Base-by-base conservation (phyloP, 2,797 vertebrate genomes). In the Eulemur coronatus region DNA sequence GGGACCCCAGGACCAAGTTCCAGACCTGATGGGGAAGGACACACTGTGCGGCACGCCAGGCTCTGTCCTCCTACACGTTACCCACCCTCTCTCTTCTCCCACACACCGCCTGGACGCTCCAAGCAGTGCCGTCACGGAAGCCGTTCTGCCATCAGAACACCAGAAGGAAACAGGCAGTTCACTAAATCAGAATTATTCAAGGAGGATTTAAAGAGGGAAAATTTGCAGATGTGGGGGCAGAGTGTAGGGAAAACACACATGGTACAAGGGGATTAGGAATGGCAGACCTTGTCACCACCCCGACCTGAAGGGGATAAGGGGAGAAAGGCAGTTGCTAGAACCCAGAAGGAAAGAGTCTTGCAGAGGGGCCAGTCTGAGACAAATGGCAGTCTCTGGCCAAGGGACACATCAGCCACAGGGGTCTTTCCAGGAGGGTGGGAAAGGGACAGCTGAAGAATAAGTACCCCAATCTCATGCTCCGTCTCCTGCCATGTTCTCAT, bases 21-120 rank as follows among this genome's bases (percentile, higher is more conserved):
- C 75, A 80, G 75, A 55, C 1, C 8, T 43, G 18, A 43, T 7
- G 4, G 2, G 57, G 61, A 61, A 67, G 12, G 73, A 41, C 10
- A 5, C 4, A 4, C 8, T 12, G 6, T 30, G 12, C 11, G 28
- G 13, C 59, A n/a, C 1, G 3, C 30, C 0, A 48, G 20, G 61
- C 20, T 24, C 13, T 17, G 13, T 18, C 52, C 0, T 17, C 70
- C 70, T 35, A 33, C 2, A 11, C 18, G 1, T 1, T 30, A 22
- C 15, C 33, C 15, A 5, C 33, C 5, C 10, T 8, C 61, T 41
- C 20, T 41, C 18, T 41, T 26, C 48, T 8, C 35, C 20, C 48
- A n/a, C 61, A 55, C 1, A 3, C 46, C 9, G 7, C 20, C 38
- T 26, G 28, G 61, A 43, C 11, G 4, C 33, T 26, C 7, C 7